Evolutionary conservation across 2,888 invertebrate genomes (phyloP).

Genomic region (Stegophylla sp.): DNA sequence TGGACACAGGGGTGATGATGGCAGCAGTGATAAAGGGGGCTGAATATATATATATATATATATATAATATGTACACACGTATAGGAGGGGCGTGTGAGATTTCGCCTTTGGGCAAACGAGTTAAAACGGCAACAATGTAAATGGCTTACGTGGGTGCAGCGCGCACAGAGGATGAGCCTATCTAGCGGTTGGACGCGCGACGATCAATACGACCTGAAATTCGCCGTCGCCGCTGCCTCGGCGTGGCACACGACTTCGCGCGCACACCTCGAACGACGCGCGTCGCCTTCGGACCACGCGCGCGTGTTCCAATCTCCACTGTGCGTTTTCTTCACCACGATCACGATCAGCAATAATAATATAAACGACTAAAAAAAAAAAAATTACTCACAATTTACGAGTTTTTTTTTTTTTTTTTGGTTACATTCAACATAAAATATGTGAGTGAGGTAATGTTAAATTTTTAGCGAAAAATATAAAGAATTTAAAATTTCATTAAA

Average conservation of each 20-base stretch:
- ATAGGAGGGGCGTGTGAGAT: slow-evolving; percentile 3
- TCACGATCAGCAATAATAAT: too few species aligned
- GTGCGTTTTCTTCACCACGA: neutral
- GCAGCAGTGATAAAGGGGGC: neutral
- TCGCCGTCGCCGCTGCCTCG: slow-evolving; percentile 16
- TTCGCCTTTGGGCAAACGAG: slow-evolving; percentile 43
- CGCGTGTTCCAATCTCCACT: neutral
- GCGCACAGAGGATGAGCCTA: slow-evolving; percentile 53
- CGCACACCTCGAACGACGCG: neutral
- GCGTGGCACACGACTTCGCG: too few species aligned
- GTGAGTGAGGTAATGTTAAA: too few species aligned
- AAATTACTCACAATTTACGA: too few species aligned
- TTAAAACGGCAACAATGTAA: slow-evolving; percentile 58
- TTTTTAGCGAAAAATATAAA: too few species aligned
- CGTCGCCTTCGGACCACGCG: too few species aligned
- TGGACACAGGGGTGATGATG: neutral
- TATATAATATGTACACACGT: too few species aligned
- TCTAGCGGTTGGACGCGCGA: slow-evolving; percentile 48
- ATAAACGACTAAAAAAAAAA: too few species aligned
- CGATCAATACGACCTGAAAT: slow-evolving; percentile 58
- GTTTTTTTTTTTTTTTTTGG: too few species aligned
- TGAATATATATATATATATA: too few species aligned
- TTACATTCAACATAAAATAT: too few species aligned
- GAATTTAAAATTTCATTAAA: too few species aligned
- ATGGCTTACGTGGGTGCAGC: slow-evolving; percentile 59